Conservation (phyloP, 2,113 vertebrate species). For the Malurus melanocephalus region DNA sequence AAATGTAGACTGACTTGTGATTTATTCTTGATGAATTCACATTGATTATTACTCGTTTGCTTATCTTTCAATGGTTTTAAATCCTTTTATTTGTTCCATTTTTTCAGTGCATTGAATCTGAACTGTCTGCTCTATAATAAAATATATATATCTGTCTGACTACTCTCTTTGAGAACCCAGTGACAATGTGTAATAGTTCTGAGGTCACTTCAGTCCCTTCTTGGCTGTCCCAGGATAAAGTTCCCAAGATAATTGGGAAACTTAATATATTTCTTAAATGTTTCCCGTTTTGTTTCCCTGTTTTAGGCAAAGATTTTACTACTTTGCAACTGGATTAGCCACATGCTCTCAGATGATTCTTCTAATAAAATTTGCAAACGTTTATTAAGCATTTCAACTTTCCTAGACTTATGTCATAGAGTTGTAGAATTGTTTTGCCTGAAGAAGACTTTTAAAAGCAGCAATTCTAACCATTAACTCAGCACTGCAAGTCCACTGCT, state of each 20-base stretch:
- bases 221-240: neutral
- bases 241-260: neutral
- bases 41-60: neutral
- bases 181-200: neutral
- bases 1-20: neutral
- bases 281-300: neutral
- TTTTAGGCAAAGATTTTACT: neutral
- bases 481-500: neutral
- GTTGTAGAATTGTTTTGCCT: neutral
- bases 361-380: neutral
- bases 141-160: neutral
- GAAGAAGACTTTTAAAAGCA: neutral
- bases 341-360: neutral
- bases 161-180: neutral
- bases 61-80: neutral
- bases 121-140: neutral
- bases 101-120: neutral
- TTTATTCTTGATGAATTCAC: neutral
- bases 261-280: neutral
- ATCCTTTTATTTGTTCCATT: neutral
- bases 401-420: neutral
- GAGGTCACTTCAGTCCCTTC: neutral
- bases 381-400: neutral
- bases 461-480: rapidly evolving
- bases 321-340: neutral